Evolutionary conservation across 2,113 vertebrate genomes (phyloP).

Genomic region (Xiphophorus hellerii): DNA sequence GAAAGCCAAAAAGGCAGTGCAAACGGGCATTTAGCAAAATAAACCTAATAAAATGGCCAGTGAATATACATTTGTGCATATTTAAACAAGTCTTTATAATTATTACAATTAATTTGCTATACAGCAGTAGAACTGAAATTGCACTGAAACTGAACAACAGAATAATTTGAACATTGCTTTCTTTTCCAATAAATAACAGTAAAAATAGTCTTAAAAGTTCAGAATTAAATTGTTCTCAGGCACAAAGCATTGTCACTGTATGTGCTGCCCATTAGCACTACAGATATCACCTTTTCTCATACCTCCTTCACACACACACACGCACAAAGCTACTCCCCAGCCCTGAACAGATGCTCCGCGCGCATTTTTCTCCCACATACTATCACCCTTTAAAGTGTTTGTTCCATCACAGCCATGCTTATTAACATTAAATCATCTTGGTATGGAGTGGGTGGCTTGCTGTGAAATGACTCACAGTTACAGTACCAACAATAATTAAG

Average conservation of each 20-base stretch:
- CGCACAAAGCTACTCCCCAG: conserved; percentile 12
- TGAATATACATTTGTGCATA: background rate
- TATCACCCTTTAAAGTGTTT: conserved; percentile 53
- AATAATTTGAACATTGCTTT: background rate
- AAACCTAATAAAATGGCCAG: background rate
- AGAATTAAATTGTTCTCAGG: conserved; percentile 19
- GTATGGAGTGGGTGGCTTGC: conserved; percentile 66
- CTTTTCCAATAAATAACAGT: conserved; percentile 1
- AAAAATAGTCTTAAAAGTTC: conserved; percentile 23
- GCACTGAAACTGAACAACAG: conserved; percentile 3
- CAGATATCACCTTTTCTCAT: conserved; percentile 47
- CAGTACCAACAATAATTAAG: conserved; percentile 67
- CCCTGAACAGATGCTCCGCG: conserved; percentile 56
- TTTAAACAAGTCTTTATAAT: conserved; percentile 31
- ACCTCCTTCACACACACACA: conserved; percentile 3
- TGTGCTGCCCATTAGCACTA: conserved; percentile 44
- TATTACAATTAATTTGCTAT: conserved; percentile 23
- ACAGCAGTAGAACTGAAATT: conserved; percentile 8
- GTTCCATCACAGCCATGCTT: conserved; percentile 55
- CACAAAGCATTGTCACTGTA: conserved; percentile 40
- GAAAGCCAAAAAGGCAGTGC: background rate
- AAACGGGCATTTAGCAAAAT: background rate
- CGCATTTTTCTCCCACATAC: conserved; percentile 58
- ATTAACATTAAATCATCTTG: conserved; percentile 64
- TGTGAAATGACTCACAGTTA: conserved; percentile 68